Evolutionary conservation across 37 sponge, comb jelly and placozoan species (phyloP).

Genomic region (Beroe ovata): DNA sequence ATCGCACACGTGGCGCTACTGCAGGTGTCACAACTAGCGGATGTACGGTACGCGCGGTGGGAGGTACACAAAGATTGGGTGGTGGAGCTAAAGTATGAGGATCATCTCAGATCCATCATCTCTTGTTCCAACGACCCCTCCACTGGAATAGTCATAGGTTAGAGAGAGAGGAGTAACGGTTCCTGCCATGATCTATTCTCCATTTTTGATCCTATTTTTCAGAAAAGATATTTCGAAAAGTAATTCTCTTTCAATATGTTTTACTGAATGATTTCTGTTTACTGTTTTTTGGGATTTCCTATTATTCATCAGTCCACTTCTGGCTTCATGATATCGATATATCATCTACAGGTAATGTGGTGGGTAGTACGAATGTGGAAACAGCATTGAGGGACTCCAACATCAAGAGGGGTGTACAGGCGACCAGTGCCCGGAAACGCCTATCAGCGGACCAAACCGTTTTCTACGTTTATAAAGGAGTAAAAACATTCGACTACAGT

Average conservation of each 20-base stretch:
- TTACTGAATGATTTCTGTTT: no score
- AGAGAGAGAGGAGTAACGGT: no score
- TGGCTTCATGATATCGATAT: no score
- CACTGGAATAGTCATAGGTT: conserved; percentile 68
- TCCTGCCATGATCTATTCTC: no score
- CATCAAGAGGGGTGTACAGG: conserved; percentile 34
- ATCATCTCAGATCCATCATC: conserved; percentile 67
- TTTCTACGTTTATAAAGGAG: conserved; percentile 83
- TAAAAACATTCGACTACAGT: conserved; percentile 79
- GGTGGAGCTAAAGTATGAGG: conserved; percentile 67
- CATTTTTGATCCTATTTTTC: no score
- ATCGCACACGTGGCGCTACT: no score
- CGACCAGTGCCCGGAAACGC: conserved; percentile 41
- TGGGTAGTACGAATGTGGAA: conserved; percentile 70
- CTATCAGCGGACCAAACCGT: conserved; percentile 77
- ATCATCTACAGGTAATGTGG: conserved; percentile 42
- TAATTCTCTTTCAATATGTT: no score
- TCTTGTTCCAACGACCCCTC: conserved; percentile 70
- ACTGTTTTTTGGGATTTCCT: no score
- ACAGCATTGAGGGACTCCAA: conserved; percentile 46
- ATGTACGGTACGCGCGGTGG: conserved; percentile 66
- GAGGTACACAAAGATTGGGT: conserved; percentile 71
- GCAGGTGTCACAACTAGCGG: conserved; percentile 42
- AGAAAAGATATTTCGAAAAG: no score
- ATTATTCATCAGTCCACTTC: no score